Evolutionary conservation across 2,113 vertebrate species (phyloP).

Genomic region (Orycteropus afer): DNA sequence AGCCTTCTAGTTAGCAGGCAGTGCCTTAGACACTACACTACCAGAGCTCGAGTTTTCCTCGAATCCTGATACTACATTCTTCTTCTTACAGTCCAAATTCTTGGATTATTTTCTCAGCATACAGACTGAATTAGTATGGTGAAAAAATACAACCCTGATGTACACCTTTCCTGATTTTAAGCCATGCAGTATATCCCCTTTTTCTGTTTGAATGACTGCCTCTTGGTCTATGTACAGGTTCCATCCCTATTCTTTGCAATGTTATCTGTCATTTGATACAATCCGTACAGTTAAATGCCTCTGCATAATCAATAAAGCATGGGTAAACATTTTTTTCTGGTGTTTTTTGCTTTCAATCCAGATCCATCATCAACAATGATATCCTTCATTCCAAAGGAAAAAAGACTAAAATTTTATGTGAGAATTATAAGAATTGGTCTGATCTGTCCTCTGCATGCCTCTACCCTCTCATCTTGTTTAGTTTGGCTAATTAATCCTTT

Average conservation of each 20-base stretch:
- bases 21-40: no score
- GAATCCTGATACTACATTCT: neutral
- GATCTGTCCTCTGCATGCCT: neutral
- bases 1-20: no score
- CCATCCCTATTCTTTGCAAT: neutral
- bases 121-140: neutral
- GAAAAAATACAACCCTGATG: neutral
- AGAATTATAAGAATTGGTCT: neutral
- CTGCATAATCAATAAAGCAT: neutral
- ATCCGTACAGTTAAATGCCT: neutral
- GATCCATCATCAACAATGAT: neutral
- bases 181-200: neutral
- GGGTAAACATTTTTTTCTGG: neutral
- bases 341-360: neutral
- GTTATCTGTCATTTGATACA: neutral
- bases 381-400: neutral
- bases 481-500: neutral
- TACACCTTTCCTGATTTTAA: neutral
- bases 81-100: neutral
- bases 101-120: neutral
- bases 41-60: neutral
- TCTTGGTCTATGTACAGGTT: no score
- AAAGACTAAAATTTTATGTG: neutral
- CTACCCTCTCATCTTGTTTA: neutral
- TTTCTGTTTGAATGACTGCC: neutral